phyloP scores from a whole-genome alignment of 2,888 invertebrate species.

The Camptogramma bilineatum region DNA sequence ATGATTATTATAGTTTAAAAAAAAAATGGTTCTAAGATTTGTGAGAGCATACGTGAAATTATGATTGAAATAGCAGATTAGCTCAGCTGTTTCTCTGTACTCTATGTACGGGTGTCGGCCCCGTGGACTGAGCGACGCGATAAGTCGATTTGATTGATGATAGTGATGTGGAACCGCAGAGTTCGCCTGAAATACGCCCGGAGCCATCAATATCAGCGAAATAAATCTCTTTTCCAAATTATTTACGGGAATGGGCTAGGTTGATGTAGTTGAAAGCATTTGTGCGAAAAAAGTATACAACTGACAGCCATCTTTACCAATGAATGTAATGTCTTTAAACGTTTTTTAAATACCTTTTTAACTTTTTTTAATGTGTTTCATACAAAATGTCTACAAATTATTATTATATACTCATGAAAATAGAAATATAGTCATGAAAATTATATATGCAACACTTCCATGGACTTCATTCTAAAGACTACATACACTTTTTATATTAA shows the following conservation, averaged over 20 bases:
- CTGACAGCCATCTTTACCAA: constrained; percentile 4
- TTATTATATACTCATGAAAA: too few relatives aligned
- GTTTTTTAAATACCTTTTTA: neutral
- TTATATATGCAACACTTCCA: too few relatives aligned
- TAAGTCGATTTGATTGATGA: constrained; percentile 71
- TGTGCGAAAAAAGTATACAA: neutral
- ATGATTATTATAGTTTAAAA: too few relatives aligned
- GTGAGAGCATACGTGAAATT: too few relatives aligned
- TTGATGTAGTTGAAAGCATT: constrained; percentile 7
- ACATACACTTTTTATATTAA: too few relatives aligned
- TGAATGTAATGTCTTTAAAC: neutral
- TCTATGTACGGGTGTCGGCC: constrained; percentile 14
- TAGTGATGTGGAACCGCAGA: constrained; percentile 46
- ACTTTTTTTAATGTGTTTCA: neutral
- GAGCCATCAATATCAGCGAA: constrained; percentile 42
- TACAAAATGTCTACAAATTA: neutral
- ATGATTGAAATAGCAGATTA: too few relatives aligned
- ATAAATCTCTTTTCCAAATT: constrained; percentile 44
- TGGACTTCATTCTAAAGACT: too few relatives aligned
- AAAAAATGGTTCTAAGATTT: too few relatives aligned
- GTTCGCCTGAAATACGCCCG: constrained; percentile 39
- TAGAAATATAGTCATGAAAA: too few relatives aligned
- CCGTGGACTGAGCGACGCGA: constrained; percentile 54
- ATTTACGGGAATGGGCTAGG: constrained; percentile 31
- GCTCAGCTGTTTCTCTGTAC: constrained; percentile 16